Conservation (phyloP, 2,113 vertebrate species). For the Tor tambroides region DNA sequence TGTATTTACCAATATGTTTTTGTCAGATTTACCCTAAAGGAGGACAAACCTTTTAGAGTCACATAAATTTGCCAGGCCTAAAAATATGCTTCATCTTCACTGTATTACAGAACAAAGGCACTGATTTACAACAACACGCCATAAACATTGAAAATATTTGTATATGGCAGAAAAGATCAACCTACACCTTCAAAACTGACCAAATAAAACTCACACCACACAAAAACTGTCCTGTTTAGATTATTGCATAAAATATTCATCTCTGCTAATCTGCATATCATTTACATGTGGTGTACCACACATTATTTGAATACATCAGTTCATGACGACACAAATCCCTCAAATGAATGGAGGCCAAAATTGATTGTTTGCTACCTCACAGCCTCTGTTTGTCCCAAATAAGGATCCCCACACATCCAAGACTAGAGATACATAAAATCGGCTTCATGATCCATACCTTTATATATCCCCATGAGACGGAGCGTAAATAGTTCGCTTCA, state of each 20-base stretch:
- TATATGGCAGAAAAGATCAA: background rate
- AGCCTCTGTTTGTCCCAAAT: no score
- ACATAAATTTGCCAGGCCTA: background rate
- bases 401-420: no score
- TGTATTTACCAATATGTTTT: background rate
- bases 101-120: no score
- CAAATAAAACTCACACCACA: no score
- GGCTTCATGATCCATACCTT: slow-evolving; percentile 70
- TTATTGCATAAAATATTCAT: background rate
- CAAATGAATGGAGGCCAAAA: background rate
- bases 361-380: no score
- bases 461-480: slow-evolving; percentile 87
- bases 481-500: slow-evolving; percentile 84
- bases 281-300: slow-evolving; percentile 5
- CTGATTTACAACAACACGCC: no score
- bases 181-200: background rate
- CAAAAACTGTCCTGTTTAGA: background rate
- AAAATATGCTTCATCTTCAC: background rate
- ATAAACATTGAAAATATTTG: no score
- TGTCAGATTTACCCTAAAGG: background rate
- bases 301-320: slow-evolving; percentile 1
- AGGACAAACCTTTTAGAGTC: background rate
- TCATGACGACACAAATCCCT: background rate
- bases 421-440: background rate
- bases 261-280: background rate